A percentile compares a stretch with the other conserved stretches of the same genome.
These are phyloP conservation scores for Alaudala cheleensis DNA, from an alignment of 2,113 vertebrate species.

Conservation along the genomic window DNA sequence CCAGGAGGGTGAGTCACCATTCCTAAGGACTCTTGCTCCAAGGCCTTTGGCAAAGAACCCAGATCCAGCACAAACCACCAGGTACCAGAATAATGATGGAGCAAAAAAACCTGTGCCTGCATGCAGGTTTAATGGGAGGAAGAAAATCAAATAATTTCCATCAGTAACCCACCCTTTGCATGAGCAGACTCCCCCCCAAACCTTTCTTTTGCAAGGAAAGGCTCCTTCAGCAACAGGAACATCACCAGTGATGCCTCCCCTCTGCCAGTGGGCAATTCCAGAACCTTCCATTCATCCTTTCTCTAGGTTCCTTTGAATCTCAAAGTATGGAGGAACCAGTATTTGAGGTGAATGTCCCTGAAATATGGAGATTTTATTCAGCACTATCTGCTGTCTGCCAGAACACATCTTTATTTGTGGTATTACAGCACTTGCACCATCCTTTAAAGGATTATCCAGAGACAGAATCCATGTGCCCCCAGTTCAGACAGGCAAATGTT, in stretches of 20 bases:
- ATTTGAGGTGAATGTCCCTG: background rate
- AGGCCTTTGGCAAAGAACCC: background rate
- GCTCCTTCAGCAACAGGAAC: background rate
- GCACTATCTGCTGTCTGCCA: background rate
- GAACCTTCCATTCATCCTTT: background rate
- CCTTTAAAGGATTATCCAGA: background rate
- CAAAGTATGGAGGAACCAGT: background rate
- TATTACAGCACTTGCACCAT: background rate
- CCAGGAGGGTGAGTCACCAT: background rate
- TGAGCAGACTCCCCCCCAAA: background rate
- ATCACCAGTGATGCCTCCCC: too few species aligned
- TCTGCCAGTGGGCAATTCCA: background rate
- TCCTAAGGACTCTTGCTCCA: background rate
- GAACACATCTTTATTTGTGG: background rate
- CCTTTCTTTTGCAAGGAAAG: too few species aligned
- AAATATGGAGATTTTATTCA: background rate
- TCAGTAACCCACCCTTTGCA: background rate
- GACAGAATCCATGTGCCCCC: background rate
- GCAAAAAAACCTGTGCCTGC: background rate
- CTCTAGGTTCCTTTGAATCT: background rate
- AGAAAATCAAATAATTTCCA: background rate
- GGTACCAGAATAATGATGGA: background rate
- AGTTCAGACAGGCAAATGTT: background rate
- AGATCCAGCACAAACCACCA: background rate
- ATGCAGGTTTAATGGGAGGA: too few species aligned